phyloP scores from a whole-genome alignment of 2,113 vertebrate species.

The Panurus biarmicus region DNA sequence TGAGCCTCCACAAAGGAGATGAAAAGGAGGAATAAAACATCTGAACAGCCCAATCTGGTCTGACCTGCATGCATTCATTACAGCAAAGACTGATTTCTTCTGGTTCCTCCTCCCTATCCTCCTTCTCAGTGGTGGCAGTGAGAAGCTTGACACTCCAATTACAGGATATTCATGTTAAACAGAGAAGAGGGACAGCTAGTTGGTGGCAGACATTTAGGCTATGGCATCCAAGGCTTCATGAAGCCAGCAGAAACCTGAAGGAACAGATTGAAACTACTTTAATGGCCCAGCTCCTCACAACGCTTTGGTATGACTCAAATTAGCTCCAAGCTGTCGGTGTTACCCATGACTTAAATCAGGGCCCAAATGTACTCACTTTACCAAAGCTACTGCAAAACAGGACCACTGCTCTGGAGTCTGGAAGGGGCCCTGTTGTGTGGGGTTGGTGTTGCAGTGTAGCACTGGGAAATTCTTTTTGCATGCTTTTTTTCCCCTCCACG shows the following conservation, averaged over 20 bases:
- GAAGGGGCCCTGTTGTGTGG: background rate
- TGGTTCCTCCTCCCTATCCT: conserved; percentile 12
- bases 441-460: background rate
- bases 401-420: background rate
- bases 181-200: background rate
- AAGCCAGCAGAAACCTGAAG: background rate
- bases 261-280: background rate
- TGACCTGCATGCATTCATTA: conserved; percentile 8
- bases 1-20: background rate
- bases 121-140: conserved; percentile 1
- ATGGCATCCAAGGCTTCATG: background rate
- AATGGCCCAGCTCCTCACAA: background rate
- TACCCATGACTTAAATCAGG: background rate
- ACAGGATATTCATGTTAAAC: conserved; percentile 2
- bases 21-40: conserved; percentile 24
- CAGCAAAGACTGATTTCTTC: background rate
- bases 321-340: background rate
- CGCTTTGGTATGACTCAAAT: background rate
- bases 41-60: background rate
- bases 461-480: background rate
- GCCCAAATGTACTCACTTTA: background rate
- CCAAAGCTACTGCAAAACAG: background rate
- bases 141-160: conserved; percentile 16
- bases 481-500: background rate
- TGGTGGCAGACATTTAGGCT: background rate